Base-by-base conservation (phyloP, 2,888 invertebrate species). In the Pollenia angustigena region DNA sequence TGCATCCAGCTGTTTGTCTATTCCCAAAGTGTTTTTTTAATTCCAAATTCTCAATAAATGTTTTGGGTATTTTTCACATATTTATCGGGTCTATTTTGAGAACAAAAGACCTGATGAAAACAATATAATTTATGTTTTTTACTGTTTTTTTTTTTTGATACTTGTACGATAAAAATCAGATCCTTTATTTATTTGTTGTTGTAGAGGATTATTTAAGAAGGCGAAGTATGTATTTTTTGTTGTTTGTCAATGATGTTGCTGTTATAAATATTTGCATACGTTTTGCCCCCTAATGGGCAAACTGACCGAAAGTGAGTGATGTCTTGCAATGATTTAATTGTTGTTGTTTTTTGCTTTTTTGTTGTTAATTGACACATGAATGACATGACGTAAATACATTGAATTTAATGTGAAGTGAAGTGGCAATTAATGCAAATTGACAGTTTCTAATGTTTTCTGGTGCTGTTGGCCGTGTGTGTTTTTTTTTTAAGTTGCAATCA, bases 331-430 rank as follows among this genome's bases (percentile, higher is more conserved):
- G 32, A 64, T 74, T 79, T 78, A 23, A n/a, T 23, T 64, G 58
- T 68, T 69, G 6, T 56, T 44, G 12, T 88, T 91, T 91, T 91
- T 91, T 92, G 92, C 32, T 42, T 23, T 64, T 68, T 68, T 69
- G 9, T 56, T 44, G 7, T 88, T 91, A 91, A 91, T 91, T 92
- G 92, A 92, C 92, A 90, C 89, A 89, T 93, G 93, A 93, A 93
- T 93, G 93, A 92, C 93, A 90, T 90, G 87, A 90, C 69, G 32
- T 90, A 88, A 90, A 91, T 91, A 90, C 71, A 10, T 90, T 88
- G 90, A 91, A 91, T 90, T 90, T 85, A 87, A 83, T 81, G 89
- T 85, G 90, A 90, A 90, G 88, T 91, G 90, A 91, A 91, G 90
- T 90, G 91, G 89, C 89, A 90, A 90, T 90, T 90, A 90, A 89